Base-by-base conservation (phyloP, 2,113 vertebrate species). In the Eublepharis macularius region DNA sequence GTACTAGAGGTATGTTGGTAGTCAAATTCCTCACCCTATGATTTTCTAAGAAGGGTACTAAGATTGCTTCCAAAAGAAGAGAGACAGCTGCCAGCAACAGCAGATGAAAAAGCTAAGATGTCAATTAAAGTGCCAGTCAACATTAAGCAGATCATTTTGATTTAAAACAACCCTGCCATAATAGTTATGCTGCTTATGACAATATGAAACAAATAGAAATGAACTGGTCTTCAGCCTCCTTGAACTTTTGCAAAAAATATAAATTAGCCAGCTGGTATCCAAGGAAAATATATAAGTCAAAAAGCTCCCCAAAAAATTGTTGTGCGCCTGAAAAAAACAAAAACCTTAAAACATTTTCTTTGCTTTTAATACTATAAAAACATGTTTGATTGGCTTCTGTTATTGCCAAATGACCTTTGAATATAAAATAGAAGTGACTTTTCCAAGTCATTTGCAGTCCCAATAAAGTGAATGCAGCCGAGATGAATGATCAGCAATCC, bases 401-500 rank as follows among this genome's bases (percentile, higher is more conserved):
- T 90, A 88, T 36, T 91, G 82, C 85, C 86, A 92, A 94, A 84
- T 88, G 87, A 92, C 88, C 86, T 94, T 92, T 91, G 86, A 90
- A 93, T 93, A 85, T 80, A 90, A 92, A 94, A 86, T 47, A 85
- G 54, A 86, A 92, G 80, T 85, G 86, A 92, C 86, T 92, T 90
- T 93, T 91, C 91, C 86, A 86, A 91, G 91, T 92, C 69, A 85
- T 90, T 90, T 92, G 69, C 86, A 89, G 83, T 80, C 69, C 91
- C 85, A 90, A 63, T 63, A 88, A 89, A 90, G 86, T 89, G 80
- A 87, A 90, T 91, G 70, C 89, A 88, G 83, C 91, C 74, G 85
- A 93, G 88, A 92, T 88, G 90, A 93, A 90, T 90, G 90, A 45
- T 87, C 93, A 76, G 80, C 93, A 94, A 92, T 86, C 80, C 89